Percentiles rank a stretch among this genome's conserved stretches.
These are phyloP conservation scores for Drosophila parthenogenetica DNA, from an alignment of 2,888 invertebrate genomes.

Conservation along the genomic window DNA sequence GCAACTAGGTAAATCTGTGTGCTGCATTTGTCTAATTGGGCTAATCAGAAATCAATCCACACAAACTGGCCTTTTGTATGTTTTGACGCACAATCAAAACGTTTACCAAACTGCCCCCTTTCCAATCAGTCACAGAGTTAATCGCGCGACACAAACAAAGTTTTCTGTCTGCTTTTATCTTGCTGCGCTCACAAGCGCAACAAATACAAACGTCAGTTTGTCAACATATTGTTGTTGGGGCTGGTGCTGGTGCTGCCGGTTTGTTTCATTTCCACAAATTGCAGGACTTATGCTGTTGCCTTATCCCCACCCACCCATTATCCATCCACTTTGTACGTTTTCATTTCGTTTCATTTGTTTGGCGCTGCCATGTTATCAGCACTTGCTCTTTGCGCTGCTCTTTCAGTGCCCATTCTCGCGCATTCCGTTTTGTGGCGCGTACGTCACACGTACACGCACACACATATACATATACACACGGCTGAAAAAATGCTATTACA, in stretches of 20 bases:
- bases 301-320: slow-evolving; percentile 3
- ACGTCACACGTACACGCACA: slow-evolving; percentile 63
- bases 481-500: slow-evolving; percentile 64
- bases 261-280: slow-evolving; percentile 44
- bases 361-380: slow-evolving; percentile 55
- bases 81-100: slow-evolving; percentile 9
- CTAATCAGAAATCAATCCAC: slow-evolving; percentile 48
- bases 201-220: slow-evolving; percentile 57
- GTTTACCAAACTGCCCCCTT: not conserved
- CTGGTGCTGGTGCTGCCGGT: slow-evolving; percentile 49
- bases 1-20: slow-evolving; percentile 8
- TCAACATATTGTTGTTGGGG: slow-evolving; percentile 49
- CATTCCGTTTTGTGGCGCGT: slow-evolving; percentile 70
- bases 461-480: slow-evolving; percentile 46
- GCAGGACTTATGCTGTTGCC: slow-evolving; percentile 25
- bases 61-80: slow-evolving; percentile 8
- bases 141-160: slow-evolving; percentile 19
- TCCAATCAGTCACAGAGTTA: slow-evolving; percentile 12
- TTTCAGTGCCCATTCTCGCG: slow-evolving; percentile 60
- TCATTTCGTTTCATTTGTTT: slow-evolving; percentile 43
- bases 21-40: slow-evolving; percentile 25
- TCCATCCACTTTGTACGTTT: slow-evolving; percentile 16
- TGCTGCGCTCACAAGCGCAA: slow-evolving; percentile 49
- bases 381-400: slow-evolving; percentile 52
- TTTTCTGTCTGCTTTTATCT: slow-evolving; percentile 14